Base-by-base conservation (phyloP, 1,140 invertebrate species). In the Drosophila subobscura region DNA sequence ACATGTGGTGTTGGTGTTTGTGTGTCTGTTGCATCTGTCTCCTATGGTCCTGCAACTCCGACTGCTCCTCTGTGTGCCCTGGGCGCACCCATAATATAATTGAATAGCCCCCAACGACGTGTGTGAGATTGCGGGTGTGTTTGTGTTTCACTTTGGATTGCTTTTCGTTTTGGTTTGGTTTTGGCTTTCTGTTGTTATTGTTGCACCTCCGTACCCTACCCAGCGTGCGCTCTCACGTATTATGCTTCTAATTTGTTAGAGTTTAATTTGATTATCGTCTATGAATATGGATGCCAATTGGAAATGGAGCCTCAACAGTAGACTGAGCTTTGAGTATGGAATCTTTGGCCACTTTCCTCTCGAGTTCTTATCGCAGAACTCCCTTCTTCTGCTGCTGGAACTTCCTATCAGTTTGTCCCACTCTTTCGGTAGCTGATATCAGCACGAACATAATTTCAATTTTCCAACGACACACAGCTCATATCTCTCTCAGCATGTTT, bases 61-160 rank as follows among this genome's bases (percentile, higher is more conserved):
- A 51, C 40, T 60, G 22, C 41, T 57, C 33, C 46, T 65, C 50
- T 61, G 41, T 67, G n/a, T 57, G 79, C 77, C 73, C 64, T 44
- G 61, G 81, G 77, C 81, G 51, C 81, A 81, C 81, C 81, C 74
- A 86, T 86, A 86, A 88, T 86, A 86, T 86, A 86, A 88, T 86
- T 86, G 81, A 86, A 86, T 81, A 86, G 73, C 33, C 77, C 77
- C 55, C 72, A 42, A 58, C 63, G 53, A 76, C 58, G 65, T 88
- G 77, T 74, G 73, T 60, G 73, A 73, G 79, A 83, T 81, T 84
- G 79, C 74, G 79, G 74, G 74, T 78, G 74, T 78, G 33, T 37
- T 37, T 37, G 10, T 12, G 74, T 78, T 74, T 73, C 47, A 71
- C 40, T 33, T 74, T 14, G 77, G 44, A 66, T 85, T 67, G 57